These are phyloP conservation scores for Serripes groenlandicus DNA, from an alignment of 2,888 invertebrate genomes.

Conservation along the genomic window DNA sequence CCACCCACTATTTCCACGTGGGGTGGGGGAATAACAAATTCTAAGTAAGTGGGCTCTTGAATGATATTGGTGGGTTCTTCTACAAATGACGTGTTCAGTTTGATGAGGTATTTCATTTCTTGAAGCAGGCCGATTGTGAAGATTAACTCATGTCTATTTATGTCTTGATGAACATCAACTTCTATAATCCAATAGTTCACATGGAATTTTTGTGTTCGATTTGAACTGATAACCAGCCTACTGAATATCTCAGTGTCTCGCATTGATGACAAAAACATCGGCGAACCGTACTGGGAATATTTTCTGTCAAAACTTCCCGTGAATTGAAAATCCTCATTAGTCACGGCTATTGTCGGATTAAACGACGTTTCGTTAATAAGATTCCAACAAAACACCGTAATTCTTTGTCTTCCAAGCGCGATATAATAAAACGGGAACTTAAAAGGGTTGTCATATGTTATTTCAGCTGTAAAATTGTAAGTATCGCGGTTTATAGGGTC, in stretches of 20 bases:
- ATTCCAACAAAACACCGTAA: slow-evolving; percentile 64
- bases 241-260: slow-evolving; percentile 65
- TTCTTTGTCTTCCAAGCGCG: slow-evolving; percentile 60
- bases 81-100: slow-evolving; percentile 58
- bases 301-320: slow-evolving; percentile 68
- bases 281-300: slow-evolving; percentile 59
- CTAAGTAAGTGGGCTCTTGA: slow-evolving; percentile 62
- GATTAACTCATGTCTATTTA: slow-evolving; percentile 46
- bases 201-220: slow-evolving; percentile 48
- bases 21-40: slow-evolving; percentile 62
- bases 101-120: slow-evolving; percentile 45
- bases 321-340: slow-evolving; percentile 60
- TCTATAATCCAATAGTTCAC: slow-evolving; percentile 57
- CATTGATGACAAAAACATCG: slow-evolving; percentile 63
- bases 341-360: slow-evolving; percentile 36
- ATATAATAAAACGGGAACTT: slow-evolving; percentile 62
- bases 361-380: slow-evolving; percentile 43
- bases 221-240: slow-evolving; percentile 55
- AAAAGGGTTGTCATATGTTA: slow-evolving; percentile 55
- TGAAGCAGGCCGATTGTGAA: slow-evolving; percentile 55
- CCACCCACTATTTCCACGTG: slow-evolving; percentile 68
- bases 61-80: slow-evolving; percentile 62
- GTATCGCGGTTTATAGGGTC: slow-evolving; percentile 49
- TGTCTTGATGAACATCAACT: slow-evolving; percentile 9
- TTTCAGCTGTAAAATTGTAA: slow-evolving; percentile 8